phyloP scores from a whole-genome alignment of 2,888 invertebrate genomes.

The Strigamia transsilvanica region DNA sequence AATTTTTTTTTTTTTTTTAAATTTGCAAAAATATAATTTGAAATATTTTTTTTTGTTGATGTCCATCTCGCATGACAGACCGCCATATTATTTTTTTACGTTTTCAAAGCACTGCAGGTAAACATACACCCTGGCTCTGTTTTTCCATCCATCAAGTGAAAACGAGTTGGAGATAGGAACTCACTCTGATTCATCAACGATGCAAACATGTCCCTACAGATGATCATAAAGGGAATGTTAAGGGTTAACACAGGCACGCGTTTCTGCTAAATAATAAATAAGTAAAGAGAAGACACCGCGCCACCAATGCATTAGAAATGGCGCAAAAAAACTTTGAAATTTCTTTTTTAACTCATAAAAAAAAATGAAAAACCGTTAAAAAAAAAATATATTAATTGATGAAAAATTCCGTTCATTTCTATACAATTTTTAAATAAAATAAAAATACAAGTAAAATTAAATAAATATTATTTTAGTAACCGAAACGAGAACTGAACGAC shows the following conservation, averaged over 20 bases:
- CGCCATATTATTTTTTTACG: background rate
- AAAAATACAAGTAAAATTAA: background rate
- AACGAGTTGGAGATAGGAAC: slow-evolving; percentile 42
- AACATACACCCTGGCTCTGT: slow-evolving; percentile 10
- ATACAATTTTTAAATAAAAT: too few relatives aligned
- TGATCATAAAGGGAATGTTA: slow-evolving; percentile 48
- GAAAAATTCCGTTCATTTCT: too few relatives aligned
- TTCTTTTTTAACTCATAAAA: background rate
- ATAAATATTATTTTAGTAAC: too few relatives aligned
- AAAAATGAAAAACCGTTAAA: background rate
- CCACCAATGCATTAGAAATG: slow-evolving; percentile 36
- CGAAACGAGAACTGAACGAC: background rate
- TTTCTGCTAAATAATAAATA: slow-evolving; percentile 28
- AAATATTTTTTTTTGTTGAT: background rate
- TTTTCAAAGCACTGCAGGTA: slow-evolving; percentile 3
- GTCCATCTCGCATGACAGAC: background rate
- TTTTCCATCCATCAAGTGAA: slow-evolving; percentile 48
- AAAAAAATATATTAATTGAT: too few relatives aligned
- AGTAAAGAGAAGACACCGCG: slow-evolving; percentile 28
- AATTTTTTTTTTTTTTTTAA: slow-evolving; percentile 12
- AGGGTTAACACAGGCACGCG: slow-evolving; percentile 29
- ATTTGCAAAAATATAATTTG: background rate
- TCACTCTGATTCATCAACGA: slow-evolving; percentile 46
- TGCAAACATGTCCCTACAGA: slow-evolving; percentile 48
- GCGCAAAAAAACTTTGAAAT: too few relatives aligned